Evolutionary conservation across 2,888 invertebrate genomes (phyloP).

Genomic region (Tinea trinotella): DNA sequence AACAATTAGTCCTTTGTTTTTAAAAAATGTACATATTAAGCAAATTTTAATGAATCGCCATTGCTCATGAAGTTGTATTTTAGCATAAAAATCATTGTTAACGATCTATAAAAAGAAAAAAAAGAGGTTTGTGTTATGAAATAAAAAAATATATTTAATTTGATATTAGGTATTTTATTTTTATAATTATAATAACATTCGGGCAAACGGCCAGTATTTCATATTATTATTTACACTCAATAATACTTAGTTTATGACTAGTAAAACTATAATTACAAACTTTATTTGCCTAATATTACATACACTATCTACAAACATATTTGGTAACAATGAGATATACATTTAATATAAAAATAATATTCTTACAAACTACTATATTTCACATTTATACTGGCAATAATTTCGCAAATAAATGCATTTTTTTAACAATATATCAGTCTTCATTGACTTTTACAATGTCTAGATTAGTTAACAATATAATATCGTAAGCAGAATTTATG

Average conservation of each 20-base stretch:
- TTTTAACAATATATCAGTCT: slow-evolving; percentile 43
- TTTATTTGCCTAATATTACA: slow-evolving; percentile 40
- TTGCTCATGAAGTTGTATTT: slow-evolving; percentile 36
- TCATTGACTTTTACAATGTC: slow-evolving; percentile 34
- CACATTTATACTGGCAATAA: slow-evolving; percentile 54
- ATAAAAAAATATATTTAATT: slow-evolving; percentile 31
- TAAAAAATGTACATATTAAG: too few relatives aligned
- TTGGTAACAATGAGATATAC: slow-evolving; percentile 70
- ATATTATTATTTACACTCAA: slow-evolving; percentile 31
- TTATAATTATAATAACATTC: slow-evolving; percentile 15
- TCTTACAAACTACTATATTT: slow-evolving; percentile 25
- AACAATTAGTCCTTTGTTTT: too few relatives aligned
- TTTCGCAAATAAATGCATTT: slow-evolving; percentile 22
- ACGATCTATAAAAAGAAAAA: neutral
- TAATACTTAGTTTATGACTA: slow-evolving; percentile 65
- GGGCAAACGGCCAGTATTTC: neutral
- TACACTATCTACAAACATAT: slow-evolving; percentile 61
- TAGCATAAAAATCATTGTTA: slow-evolving; percentile 30
- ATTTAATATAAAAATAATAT: slow-evolving; percentile 60
- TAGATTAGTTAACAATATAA: neutral
- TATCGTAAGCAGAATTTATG: neutral
- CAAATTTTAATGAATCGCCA: too few relatives aligned
- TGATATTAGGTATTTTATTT: slow-evolving; percentile 22
- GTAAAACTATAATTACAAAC: slow-evolving; percentile 50
- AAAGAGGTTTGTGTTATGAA: neutral